These are phyloP conservation scores for Euproctis similis DNA, from an alignment of 2,888 invertebrate genomes.

Conservation along the genomic window DNA sequence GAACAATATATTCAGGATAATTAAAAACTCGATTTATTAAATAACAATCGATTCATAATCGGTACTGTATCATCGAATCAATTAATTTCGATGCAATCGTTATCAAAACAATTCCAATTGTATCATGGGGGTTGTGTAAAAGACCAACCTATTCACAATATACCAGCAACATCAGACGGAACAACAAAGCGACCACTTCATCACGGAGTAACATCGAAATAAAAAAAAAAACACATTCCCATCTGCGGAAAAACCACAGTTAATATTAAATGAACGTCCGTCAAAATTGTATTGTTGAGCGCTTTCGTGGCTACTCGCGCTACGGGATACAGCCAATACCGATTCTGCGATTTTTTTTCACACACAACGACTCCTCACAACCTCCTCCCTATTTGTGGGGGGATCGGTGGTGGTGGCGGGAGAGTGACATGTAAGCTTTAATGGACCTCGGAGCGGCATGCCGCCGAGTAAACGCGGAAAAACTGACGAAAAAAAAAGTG, in stretches of 20 bases:
- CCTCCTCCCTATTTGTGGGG: conserved; percentile 10
- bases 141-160: conserved; percentile 60
- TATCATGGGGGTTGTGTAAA: conserved; percentile 50
- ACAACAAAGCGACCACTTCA: conserved; percentile 68
- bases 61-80: no score
- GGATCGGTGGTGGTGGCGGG: conserved; percentile 33
- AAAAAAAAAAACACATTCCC: conserved; percentile 67
- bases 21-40: no score
- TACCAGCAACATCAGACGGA: conserved; percentile 68
- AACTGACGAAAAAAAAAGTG: conserved; percentile 65
- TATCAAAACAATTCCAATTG: conserved; percentile 48
- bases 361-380: conserved; percentile 30
- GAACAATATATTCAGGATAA: no score
- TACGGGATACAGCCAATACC: conserved; percentile 66
- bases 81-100: no score
- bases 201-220: conserved; percentile 62
- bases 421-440: conserved; percentile 74
- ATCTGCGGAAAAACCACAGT: conserved; percentile 74
- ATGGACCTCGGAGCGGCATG: conserved; percentile 64
- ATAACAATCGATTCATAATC: no score
- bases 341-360: conserved; percentile 72
- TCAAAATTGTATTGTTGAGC: conserved; percentile 70
- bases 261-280: conserved; percentile 75
- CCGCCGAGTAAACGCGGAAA: conserved; percentile 67
- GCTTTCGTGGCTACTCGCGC: conserved; percentile 49